phyloP scores from a whole-genome alignment of 1,140 invertebrate genomes.

The Habropoda laboriosa region DNA sequence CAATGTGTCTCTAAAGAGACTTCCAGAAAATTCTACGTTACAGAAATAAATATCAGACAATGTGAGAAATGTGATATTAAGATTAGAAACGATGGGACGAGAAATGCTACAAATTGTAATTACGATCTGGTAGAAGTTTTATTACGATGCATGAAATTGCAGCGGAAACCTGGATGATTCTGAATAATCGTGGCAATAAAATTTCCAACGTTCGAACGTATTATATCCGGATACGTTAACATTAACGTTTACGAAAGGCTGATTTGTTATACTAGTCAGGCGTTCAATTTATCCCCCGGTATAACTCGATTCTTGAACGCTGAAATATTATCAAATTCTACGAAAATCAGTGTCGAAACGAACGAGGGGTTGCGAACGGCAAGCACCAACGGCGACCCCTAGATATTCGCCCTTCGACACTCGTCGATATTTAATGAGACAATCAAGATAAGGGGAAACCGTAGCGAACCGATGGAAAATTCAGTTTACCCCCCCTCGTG shows the following conservation, averaged over 20 bases:
- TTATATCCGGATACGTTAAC: too few species aligned
- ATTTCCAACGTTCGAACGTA: too few species aligned
- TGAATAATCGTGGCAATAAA: too few species aligned
- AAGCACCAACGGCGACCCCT: constrained; percentile 30
- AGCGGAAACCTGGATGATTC: too few species aligned
- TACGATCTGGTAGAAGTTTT: too few species aligned
- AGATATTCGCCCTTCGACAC: constrained; percentile 49
- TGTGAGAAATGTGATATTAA: too few species aligned
- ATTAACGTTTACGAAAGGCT: background rate
- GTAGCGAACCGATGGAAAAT: constrained; percentile 40
- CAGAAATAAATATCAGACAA: too few species aligned
- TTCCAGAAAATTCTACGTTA: too few species aligned
- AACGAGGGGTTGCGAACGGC: constrained; percentile 39
- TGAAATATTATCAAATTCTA: constrained; percentile 39
- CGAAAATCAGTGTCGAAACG: constrained; percentile 47
- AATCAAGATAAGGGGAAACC: constrained; percentile 39
- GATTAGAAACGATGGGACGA: too few species aligned
- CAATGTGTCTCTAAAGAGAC: too few species aligned
- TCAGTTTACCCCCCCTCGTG: constrained; percentile 14
- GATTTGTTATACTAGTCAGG: background rate
- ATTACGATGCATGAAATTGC: too few species aligned
- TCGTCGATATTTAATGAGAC: constrained; percentile 62
- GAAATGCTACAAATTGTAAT: too few species aligned
- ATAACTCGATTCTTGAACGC: background rate
- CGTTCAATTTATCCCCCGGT: background rate